Evolutionary conservation across 2,113 vertebrate genomes (phyloP), one percentile per base, ranked within the genome.

Genomic region (Brachionichthys hirsutus): DNA sequence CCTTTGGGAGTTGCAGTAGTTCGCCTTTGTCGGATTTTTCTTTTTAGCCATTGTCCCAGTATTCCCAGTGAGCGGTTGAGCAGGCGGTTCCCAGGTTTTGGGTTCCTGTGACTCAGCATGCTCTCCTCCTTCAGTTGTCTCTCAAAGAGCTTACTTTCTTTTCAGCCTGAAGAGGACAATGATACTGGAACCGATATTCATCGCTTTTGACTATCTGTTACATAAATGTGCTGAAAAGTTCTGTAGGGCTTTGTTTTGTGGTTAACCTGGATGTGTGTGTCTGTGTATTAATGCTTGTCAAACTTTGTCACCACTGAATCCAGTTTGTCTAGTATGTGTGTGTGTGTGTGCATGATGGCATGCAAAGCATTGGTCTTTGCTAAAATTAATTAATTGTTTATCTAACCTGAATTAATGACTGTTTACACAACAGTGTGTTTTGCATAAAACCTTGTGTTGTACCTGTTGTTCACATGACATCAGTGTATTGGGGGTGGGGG

Each of bases 51-150:
- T 93, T 92, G 82, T 92, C 57, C 73, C 73, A 58, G 62, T 84
- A 75, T 88, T 91, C 93, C 87, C 87, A 78, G 80, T 87, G 74
- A 81, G 70, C 88, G 85, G 78, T 78, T 75, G 81, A 75, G 82
- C 78, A 84, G 67, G 70, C 82, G 57, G 72, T 92, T 93, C 87
- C 85, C 90, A 92, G 88, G 13, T 78, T 91, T 93, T 91, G 92
- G 92, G 93, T 89, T 86, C 82, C 84, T 92, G 91, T 88, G 91
- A 92, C 82, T 83, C 89, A 89, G 90, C 81, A 84, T 64, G 88
- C 81, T 80, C 75, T 75, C 84, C 77, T 83, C 82, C 77, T 77
- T 73, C 63, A 13, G 30, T 70, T 71, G 38, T 78, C 81, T 80
- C 77, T 84, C 81, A 86, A 82, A 85, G 60, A 81, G 82, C 71